These are phyloP conservation scores for Drosophila lini DNA, from an alignment of 1,140 invertebrate species.

Conservation along the genomic window DNA sequence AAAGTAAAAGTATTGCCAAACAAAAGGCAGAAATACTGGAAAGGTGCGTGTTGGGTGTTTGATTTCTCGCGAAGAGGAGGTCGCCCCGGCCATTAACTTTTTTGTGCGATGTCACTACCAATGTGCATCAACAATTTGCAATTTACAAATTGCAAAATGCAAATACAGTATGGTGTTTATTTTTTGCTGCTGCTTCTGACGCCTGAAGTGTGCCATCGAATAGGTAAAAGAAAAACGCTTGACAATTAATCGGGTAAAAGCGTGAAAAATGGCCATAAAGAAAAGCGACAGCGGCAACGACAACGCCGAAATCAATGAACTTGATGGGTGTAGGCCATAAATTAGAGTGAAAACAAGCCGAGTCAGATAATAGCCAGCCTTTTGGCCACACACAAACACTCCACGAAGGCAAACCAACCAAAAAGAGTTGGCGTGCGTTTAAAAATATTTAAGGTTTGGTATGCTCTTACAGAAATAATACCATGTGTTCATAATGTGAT, in stretches of 20 bases:
- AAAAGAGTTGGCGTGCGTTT: constrained; percentile 65
- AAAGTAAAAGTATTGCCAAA: constrained; percentile 69
- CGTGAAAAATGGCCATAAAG: constrained; percentile 64
- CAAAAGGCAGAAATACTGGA: constrained; percentile 39
- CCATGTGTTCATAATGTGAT: neutral
- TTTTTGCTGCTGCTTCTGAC: constrained; percentile 1
- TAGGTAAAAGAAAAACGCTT: constrained; percentile 31
- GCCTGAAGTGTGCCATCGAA: constrained; percentile 32
- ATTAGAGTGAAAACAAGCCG: constrained; percentile 73
- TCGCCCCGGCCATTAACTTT: constrained; percentile 49
- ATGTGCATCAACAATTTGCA: constrained; percentile 7
- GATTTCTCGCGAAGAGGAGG: constrained; percentile 35
- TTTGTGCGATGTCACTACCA: constrained; percentile 18
- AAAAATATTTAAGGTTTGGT: constrained; percentile 22
- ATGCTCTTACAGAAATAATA: constrained; percentile 17
- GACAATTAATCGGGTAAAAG: constrained; percentile 70
- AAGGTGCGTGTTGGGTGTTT: constrained; percentile 65
- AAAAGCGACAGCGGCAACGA: constrained; percentile 23
- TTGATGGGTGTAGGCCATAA: constrained; percentile 68
- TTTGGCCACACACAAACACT: constrained; percentile 41
- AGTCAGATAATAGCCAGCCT: constrained; percentile 54
- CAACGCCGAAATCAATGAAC: constrained; percentile 69
- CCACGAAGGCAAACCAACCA: constrained; percentile 20
- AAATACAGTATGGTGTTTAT: constrained; percentile 21
- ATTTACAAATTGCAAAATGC: constrained; percentile 24